Percentiles rank a stretch among this genome's conserved stretches.
Evolutionary conservation across 2,888 invertebrate genomes (phyloP).

Genomic region (Atethmia centrago): DNA sequence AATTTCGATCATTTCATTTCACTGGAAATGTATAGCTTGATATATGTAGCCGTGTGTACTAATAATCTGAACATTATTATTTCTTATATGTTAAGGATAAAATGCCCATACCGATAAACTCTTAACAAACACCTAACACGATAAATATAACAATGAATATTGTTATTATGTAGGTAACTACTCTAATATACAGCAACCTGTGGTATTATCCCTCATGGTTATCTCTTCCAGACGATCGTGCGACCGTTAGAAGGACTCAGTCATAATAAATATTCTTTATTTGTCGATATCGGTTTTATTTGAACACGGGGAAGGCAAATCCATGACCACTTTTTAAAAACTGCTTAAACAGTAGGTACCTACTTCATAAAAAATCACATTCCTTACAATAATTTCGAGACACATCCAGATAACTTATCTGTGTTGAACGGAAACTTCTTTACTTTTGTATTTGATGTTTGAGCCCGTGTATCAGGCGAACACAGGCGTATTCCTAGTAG

Average conservation of each 20-base stretch:
- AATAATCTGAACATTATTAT: constrained; percentile 5
- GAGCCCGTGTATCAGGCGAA: too few relatives aligned
- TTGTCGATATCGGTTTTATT: constrained; percentile 20
- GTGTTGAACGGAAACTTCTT: too few relatives aligned
- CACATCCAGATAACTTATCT: too few relatives aligned
- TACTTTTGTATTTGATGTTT: too few relatives aligned
- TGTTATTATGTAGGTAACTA: constrained; percentile 1
- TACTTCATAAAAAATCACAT: too few relatives aligned
- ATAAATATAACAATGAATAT: constrained; percentile 23
- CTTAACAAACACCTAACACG: constrained; percentile 9
- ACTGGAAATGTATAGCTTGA: too few relatives aligned
- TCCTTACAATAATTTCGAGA: too few relatives aligned
- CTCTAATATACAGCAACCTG: background rate
- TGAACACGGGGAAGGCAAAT: constrained; percentile 1
- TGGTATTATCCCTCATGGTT: constrained; percentile 25
- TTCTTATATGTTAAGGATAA: constrained; percentile 24
- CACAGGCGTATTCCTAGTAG: too few relatives aligned
- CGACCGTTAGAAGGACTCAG: constrained; percentile 23
- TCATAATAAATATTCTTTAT: constrained; percentile 24
- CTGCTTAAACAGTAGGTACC: too few relatives aligned
- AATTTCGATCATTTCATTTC: too few relatives aligned
- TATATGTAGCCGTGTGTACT: too few relatives aligned
- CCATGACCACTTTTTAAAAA: too few relatives aligned
- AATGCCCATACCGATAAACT: background rate
- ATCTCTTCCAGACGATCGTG: constrained; percentile 16